Evolutionary conservation across 1,140 invertebrate species (phyloP), one percentile per base, ranked within the genome.

Genomic region (Drosophila seguyi): DNA sequence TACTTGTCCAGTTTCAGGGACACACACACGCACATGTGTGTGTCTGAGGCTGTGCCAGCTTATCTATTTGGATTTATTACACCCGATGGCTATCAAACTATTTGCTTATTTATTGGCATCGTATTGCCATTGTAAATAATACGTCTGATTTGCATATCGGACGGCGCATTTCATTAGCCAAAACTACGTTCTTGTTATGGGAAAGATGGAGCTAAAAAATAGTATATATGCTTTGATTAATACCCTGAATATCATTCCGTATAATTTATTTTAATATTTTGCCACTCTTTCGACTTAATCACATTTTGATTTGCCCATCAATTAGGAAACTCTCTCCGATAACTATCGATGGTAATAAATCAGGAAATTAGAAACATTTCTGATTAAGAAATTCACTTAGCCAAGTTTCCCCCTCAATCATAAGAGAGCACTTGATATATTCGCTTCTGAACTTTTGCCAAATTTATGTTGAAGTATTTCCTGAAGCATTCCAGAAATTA

Each of bases 401-500:
- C 14, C 29, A 69, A 69, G 45, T 69, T 69, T 69, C 47, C 38
- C 25, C 62, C 38, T 61, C 61, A 67, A 69, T 69, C 66, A 69
- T 69, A n/a, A 4, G n/a, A 31, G 34, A 48, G 63, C 69, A 29
- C 59, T 72, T 72, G 68, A 59, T 73, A 72, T 72, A 73, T 73
- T 58, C 44, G 44, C 66, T 20, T n/a, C 36, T 29, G 53, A 72
- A 72, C 69, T 73, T 55, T 73, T 50, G 13, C 18, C 53, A 73
- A 73, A 73, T 73, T 72, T 72, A 73, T 73, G 69, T 16, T 72
- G 18, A 41, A 72, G 67, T 81, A 85, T 76, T 85, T 85, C 67
- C 75, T 42, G 63, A 58, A 71, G 62, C 75, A 62, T 69, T 86
- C 74, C 77, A 63, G 22, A 88, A 87, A 87, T 88, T 84, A 87